Base-by-base conservation (phyloP, 2,797 vertebrate species). In the Eidolon dupreanum region DNA sequence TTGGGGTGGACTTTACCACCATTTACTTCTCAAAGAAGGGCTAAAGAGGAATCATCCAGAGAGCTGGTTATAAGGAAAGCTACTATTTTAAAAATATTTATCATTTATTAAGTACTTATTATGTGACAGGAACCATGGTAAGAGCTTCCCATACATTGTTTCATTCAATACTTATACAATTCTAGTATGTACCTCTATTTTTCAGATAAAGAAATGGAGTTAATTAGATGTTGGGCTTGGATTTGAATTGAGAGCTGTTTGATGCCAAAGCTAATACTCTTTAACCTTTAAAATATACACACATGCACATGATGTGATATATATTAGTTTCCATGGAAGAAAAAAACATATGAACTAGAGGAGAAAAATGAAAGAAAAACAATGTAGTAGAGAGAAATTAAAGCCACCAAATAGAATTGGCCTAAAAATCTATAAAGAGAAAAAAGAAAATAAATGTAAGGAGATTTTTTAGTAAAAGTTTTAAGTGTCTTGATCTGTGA, bases 21-120 rank as follows among this genome's bases (percentile, higher is more conserved):
- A 73, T 82, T 71, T 63, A 83, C 16, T 55, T 70, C n/a, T 88
- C 59, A 87, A 20, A 92, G 77, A 55, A 51, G 43, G 28, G 65
- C 46, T 93, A 33, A 91, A 41, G 46, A 92, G 83, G 70, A 95
- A 71, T 81, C 53, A 71, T 81, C 71, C 57, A 84, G 71, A 53
- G 73, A 92, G 49, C 61, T 88, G 81, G 73, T 89, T 93, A 70
- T 70, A 93, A 87, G 85, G 71, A 84, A 73, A 89, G 49, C 71
- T 96, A 91, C 41, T 87, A 73, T 77, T 96, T 93, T 88, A 93
- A 96, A 97, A 97, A 95, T 96, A 95, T 68, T 94, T 82, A 93
- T 89, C 68, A 96, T 91, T 96, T 95, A 95, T 92, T 95, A 88
- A 85, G 51, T 90, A 93, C 77, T 92, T 84, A 75, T 49, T 71